Evolutionary conservation across 2,797 vertebrate species (phyloP).

Genomic region (Ctenosaura bakeri): DNA sequence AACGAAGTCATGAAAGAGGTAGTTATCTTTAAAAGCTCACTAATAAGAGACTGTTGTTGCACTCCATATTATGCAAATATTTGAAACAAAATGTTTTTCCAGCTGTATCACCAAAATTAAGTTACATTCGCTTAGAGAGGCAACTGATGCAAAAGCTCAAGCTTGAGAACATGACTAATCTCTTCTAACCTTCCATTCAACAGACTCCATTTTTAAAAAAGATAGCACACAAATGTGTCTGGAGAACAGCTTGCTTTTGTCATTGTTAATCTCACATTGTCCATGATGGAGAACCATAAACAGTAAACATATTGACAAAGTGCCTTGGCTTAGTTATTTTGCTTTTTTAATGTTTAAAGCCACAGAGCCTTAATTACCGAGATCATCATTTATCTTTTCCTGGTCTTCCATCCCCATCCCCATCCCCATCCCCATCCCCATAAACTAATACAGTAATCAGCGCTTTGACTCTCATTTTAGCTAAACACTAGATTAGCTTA

Average conservation of each 20-base stretch:
- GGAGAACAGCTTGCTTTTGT: not conserved
- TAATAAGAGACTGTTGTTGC: not conserved
- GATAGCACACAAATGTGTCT: not conserved
- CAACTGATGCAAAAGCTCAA: constrained; percentile 13
- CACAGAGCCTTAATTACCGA: not conserved
- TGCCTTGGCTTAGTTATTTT: not conserved
- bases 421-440: too few species aligned
- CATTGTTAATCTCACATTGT: not conserved
- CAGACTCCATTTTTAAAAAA: not conserved
- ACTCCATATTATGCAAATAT: not conserved
- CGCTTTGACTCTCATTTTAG: not conserved
- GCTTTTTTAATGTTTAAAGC: not conserved
- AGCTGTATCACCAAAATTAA: not conserved
- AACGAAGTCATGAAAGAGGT: not conserved
- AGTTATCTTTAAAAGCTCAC: constrained; percentile 42
- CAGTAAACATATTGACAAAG: too few species aligned
- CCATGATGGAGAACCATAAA: not conserved
- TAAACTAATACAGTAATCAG: not conserved
- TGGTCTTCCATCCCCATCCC: not conserved
- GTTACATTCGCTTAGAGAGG: constrained; percentile 5
- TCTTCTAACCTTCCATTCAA: not conserved
- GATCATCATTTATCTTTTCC: not conserved
- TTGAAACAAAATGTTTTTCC: not conserved
- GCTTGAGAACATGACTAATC: not conserved
- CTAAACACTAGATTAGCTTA: not conserved